Conservation (phyloP, 1,140 invertebrate genomes). For the Ceratoteleas bidentatus region DNA sequence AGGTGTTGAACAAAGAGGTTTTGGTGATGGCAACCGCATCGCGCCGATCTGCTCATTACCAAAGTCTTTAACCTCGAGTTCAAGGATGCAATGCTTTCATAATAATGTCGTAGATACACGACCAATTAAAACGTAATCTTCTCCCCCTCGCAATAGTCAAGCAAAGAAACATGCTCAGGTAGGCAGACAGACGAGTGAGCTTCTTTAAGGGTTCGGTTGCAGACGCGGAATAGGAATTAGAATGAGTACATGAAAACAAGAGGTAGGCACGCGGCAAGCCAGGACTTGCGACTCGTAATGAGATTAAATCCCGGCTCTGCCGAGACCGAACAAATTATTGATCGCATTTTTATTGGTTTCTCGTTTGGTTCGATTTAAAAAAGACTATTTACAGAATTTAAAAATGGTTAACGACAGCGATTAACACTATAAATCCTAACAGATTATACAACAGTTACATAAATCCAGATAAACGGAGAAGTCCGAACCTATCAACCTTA, state of each 20-base stretch:
- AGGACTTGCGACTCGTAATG: slow-evolving; percentile 36
- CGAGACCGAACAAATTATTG: slow-evolving; percentile 23
- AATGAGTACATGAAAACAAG: slow-evolving; percentile 55
- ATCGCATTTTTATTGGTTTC: slow-evolving; percentile 6
- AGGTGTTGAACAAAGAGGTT: slow-evolving; percentile 9
- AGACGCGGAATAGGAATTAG: slow-evolving; percentile 56
- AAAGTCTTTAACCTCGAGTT: slow-evolving; percentile 65
- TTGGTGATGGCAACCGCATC: slow-evolving; percentile 18
- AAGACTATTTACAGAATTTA: too few species aligned
- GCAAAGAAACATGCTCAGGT: slow-evolving; percentile 52
- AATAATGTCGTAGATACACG: slow-evolving; percentile 66
- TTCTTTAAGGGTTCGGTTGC: slow-evolving; percentile 49
- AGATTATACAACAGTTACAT: too few species aligned
- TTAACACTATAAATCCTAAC: too few species aligned
- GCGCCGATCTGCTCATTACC: slow-evolving; percentile 56
- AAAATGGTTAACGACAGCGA: too few species aligned
- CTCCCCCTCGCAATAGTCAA: slow-evolving; percentile 41
- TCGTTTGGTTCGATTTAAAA: background rate
- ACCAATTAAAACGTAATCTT: slow-evolving; percentile 67
- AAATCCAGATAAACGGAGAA: too few species aligned
- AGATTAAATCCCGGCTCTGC: slow-evolving; percentile 19
- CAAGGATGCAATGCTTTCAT: slow-evolving; percentile 58
- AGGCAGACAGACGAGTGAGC: slow-evolving; percentile 55
- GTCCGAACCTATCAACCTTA: too few species aligned
- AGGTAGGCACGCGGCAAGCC: slow-evolving; percentile 12